These are phyloP conservation scores for Ambastaia sidthimunki DNA, from an alignment of 2,797 vertebrate species.

Conservation along the genomic window DNA sequence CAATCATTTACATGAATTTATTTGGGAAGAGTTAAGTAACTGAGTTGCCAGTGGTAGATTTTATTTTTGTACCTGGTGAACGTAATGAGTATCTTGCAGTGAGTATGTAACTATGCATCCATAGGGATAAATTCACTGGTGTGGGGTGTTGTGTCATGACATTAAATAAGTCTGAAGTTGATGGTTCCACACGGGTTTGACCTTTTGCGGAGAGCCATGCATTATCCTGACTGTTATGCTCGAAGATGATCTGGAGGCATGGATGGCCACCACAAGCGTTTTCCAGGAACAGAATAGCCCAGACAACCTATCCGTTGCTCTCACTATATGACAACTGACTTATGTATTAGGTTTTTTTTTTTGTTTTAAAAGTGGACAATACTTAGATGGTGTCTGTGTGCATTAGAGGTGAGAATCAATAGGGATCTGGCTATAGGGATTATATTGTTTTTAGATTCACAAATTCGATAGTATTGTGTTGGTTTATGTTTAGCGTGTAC, in stretches of 20 bases:
- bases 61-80: slow-evolving; percentile 25
- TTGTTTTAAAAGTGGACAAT: slow-evolving; percentile 24
- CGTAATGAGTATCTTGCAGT: slow-evolving; percentile 63
- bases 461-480: no score
- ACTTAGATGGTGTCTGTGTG: not conserved
- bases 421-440: not conserved
- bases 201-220: slow-evolving; percentile 75
- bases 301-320: slow-evolving; percentile 32
- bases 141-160: slow-evolving; percentile 66
- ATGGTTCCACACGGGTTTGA: slow-evolving; percentile 75
- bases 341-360: no score
- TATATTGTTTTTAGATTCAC: no score
- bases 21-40: no score
- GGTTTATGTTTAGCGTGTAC: no score
- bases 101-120: slow-evolving; percentile 68
- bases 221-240: slow-evolving; percentile 75
- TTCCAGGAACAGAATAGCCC: slow-evolving; percentile 69
- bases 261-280: slow-evolving; percentile 67
- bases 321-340: no score
- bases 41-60: not conserved
- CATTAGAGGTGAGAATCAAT: not conserved
- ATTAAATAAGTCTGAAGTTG: slow-evolving; percentile 78
- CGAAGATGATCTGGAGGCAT: slow-evolving; percentile 74
- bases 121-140: slow-evolving; percentile 72
- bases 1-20: no score